Conservation (phyloP, 2,113 vertebrate species). For the Plestiodon gilberti region DNA sequence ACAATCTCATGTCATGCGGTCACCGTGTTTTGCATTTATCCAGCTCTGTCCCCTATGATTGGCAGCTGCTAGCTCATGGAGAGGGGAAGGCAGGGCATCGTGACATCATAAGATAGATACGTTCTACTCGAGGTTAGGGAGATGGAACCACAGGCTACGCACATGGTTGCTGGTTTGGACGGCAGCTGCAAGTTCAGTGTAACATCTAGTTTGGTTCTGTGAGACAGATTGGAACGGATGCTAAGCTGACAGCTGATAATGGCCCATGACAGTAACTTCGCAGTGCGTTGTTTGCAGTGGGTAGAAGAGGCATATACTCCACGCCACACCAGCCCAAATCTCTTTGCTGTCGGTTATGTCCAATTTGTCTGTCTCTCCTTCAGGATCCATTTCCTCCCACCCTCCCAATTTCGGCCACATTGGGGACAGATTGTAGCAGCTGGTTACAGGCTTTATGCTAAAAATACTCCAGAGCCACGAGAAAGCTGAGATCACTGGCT, state of each 20-base stretch:
- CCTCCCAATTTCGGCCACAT: slow-evolving; percentile 39
- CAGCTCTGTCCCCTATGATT: neutral
- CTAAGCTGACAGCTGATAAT: neutral
- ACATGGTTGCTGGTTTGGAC: too few relatives aligned
- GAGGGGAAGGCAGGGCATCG: neutral
- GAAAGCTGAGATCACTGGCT: neutral
- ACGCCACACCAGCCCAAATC: neutral
- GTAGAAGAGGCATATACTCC: too few relatives aligned
- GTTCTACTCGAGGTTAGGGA: too few relatives aligned
- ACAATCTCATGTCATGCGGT: neutral
- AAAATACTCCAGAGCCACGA: neutral
- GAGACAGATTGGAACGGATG: neutral
- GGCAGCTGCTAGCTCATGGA: neutral
- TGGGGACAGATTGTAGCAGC: neutral
- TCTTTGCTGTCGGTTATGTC: neutral
- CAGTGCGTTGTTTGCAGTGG: neutral
- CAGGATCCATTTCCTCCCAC: slow-evolving; percentile 41
- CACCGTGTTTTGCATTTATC: neutral
- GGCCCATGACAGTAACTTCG: neutral
- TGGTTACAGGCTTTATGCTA: neutral
- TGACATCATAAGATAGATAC: neutral
- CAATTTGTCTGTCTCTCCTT: slow-evolving; percentile 43
- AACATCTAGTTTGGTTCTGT: neutral
- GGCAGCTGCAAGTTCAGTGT: neutral
- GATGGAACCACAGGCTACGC: too few relatives aligned